Evolutionary conservation across 2,797 vertebrate genomes (phyloP), one percentile per base, ranked within the genome.

Genomic region (Danio choprae): DNA sequence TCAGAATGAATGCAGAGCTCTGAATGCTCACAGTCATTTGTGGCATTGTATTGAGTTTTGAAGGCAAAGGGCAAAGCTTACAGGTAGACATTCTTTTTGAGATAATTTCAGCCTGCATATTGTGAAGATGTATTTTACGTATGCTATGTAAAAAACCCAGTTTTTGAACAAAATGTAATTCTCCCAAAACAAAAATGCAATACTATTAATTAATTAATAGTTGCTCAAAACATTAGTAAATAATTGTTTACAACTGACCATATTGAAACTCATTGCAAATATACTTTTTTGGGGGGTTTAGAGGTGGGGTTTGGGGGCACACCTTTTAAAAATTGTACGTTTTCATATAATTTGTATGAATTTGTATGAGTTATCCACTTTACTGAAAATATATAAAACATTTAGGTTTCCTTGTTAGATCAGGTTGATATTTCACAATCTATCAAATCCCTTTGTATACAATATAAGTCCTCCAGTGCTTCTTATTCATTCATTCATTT

Each of bases 1-100:
- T 53, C 36, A 71, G 41, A 18, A 68, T 48, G 29, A 59, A 77
- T 63, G 67, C 58, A n/a, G 13, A 15, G 10, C 18, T 6, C 56
- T 60, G 15, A 56, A 43, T 79, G n/a, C 18, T 41, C 6, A 50
- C 22, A 79, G 22, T 68, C 1, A 40, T 68, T 38, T 44, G 22
- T 76, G 9, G 55, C 36, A 12, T 58, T 51, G 48, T 13, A 62
- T 55, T 50, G 12, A 43, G 10, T 48, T 69, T 77, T 68, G 43
- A 11, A 46, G 18, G 16, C 22, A 68, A 68, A 68, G 75, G 5
- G 67, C 51, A 68, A 67, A 67, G 16, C 51, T n/a, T 6, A 36
- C 51, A 36, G 46, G 2, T 18, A 20, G 18, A 55, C 5, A 22
- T 72, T 22, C 5, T 53, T 53, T 1, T 15, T 64, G 15, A 55